Percentiles rank a stretch among this genome's conserved stretches.
These are phyloP conservation scores for Hypolimnas misippus DNA, from an alignment of 2,888 invertebrate genomes.

Conservation along the genomic window DNA sequence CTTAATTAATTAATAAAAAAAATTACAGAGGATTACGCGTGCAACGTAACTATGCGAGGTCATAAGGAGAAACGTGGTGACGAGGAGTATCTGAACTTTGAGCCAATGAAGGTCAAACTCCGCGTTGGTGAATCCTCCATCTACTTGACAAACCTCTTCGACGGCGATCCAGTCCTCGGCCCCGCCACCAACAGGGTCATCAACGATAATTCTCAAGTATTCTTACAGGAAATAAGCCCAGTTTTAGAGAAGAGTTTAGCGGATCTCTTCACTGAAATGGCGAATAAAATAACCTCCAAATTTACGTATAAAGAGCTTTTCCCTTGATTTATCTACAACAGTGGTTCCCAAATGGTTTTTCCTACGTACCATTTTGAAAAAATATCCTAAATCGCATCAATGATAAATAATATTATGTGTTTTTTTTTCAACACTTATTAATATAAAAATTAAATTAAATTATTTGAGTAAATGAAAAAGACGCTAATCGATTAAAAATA, in stretches of 20 bases:
- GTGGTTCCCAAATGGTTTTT: too few species aligned
- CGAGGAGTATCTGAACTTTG: constrained; percentile 85
- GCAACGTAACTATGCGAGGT: constrained; percentile 86
- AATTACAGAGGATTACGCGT: constrained; percentile 85
- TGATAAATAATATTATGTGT: too few species aligned
- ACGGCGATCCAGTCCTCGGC: constrained; percentile 86
- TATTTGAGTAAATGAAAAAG: too few species aligned
- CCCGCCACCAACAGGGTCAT: constrained; percentile 87
- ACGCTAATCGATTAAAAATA: too few species aligned
- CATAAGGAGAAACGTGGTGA: constrained; percentile 83
- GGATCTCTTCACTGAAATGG: constrained; percentile 87
- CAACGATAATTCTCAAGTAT: constrained; percentile 86
- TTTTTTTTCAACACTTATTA: too few species aligned
- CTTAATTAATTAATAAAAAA: background rate
- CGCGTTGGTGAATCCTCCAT: constrained; percentile 85
- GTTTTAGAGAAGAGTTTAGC: constrained; percentile 86
- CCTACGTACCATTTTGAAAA: too few species aligned
- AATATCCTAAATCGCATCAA: too few species aligned
- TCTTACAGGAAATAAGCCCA: constrained; percentile 87
- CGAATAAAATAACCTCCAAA: constrained; percentile 87
- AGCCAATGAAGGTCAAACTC: constrained; percentile 85
- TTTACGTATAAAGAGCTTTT: constrained; percentile 89
- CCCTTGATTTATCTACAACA: too few species aligned
- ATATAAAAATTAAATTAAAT: too few species aligned
- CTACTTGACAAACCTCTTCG: constrained; percentile 87